These are phyloP conservation scores for Trichonephila inaurata DNA, from an alignment of 1,140 invertebrate genomes.

Conservation along the genomic window DNA sequence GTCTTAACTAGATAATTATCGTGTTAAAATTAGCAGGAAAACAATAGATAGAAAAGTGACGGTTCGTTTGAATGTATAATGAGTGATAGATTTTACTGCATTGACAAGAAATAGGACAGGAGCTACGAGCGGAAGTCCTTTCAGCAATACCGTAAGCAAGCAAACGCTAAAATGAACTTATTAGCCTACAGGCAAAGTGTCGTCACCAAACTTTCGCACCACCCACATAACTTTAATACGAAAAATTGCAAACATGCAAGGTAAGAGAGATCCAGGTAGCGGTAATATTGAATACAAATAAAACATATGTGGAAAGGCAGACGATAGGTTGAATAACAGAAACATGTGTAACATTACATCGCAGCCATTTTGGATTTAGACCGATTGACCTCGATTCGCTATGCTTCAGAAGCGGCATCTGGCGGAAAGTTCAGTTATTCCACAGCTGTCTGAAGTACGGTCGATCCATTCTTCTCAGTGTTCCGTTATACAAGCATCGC, in stretches of 20 bases:
- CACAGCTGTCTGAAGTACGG: background rate
- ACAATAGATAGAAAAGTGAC: background rate
- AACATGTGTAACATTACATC: conserved; percentile 34
- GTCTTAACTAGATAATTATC: background rate
- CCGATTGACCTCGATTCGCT: conserved; percentile 68
- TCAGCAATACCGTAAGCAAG: background rate
- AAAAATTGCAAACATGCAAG: conserved; percentile 31
- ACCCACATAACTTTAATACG: conserved; percentile 25
- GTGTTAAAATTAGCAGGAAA: conserved; percentile 21
- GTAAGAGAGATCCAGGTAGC: background rate
- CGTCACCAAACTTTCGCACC: conserved; percentile 38
- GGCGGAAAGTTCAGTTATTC: conserved; percentile 61
- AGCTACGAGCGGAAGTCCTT: conserved; percentile 31
- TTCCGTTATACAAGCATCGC: background rate
- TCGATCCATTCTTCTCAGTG: conserved; percentile 32
- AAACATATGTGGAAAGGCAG: conserved; percentile 29
- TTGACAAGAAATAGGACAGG: conserved; percentile 49
- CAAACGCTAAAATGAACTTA: background rate
- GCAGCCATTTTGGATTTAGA: conserved; percentile 63
- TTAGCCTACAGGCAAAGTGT: background rate
- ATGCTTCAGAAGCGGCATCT: conserved; percentile 67
- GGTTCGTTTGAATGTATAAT: background rate
- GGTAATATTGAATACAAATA: conserved; percentile 16
- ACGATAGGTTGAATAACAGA: conserved; percentile 33
- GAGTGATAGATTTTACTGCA: background rate